Evolutionary conservation across 1,140 invertebrate species (phyloP).

Genomic region (Trinorchestia longiramus): DNA sequence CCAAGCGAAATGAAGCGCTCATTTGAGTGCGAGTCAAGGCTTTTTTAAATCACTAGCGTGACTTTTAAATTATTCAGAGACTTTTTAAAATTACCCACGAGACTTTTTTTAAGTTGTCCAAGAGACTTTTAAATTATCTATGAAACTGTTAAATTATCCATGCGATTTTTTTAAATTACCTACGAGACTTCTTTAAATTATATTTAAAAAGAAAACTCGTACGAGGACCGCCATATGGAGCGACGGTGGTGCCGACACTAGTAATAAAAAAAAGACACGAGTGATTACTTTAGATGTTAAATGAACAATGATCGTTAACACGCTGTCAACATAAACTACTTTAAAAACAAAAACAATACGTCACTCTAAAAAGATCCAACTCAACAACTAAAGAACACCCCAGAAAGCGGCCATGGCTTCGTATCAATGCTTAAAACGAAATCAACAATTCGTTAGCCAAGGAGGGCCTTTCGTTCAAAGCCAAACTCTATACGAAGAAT

Average conservation of each 20-base stretch:
- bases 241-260: not conserved
- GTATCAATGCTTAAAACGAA: conserved; percentile 46
- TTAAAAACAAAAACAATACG: conserved; percentile 29
- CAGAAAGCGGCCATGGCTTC: conserved; percentile 12
- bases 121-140: too few relatives aligned
- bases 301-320: not conserved
- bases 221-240: not conserved
- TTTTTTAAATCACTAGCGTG: too few relatives aligned
- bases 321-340: conserved; percentile 20
- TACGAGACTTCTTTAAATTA: too few relatives aligned
- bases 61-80: too few relatives aligned
- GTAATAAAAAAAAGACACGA: not conserved
- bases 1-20: too few relatives aligned
- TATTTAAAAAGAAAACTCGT: not conserved
- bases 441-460: conserved; percentile 39
- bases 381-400: conserved; percentile 45
- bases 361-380: conserved; percentile 49
- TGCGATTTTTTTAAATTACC: too few relatives aligned
- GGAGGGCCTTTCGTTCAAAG: conserved; percentile 12
- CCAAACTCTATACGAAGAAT: conserved; percentile 39
- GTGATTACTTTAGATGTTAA: not conserved
- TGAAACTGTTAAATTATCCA: too few relatives aligned
- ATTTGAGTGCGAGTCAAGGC: too few relatives aligned
- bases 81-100: too few relatives aligned
- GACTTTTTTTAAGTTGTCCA: too few relatives aligned